Conservation (phyloP, 2,113 vertebrate genomes). For the Grammomys surdaster region DNA sequence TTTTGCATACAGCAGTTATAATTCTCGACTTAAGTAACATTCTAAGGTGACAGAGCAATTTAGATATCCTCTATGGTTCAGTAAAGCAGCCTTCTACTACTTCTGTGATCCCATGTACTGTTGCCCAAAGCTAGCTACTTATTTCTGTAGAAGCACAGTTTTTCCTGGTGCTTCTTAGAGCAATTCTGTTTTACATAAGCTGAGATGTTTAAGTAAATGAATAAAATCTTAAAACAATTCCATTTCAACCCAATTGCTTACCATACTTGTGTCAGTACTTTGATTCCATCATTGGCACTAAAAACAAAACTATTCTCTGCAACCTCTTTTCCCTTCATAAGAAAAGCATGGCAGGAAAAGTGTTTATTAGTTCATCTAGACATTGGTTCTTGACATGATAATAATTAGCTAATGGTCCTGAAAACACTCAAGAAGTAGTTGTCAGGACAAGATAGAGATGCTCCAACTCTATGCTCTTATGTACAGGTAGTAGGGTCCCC, state of each 20-base stretch:
- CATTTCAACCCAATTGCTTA: constrained; percentile 34
- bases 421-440: background rate
- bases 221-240: constrained; percentile 54
- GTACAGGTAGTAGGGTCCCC: background rate
- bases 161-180: constrained; percentile 40
- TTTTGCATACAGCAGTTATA: background rate
- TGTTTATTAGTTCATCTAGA: background rate
- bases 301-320: background rate
- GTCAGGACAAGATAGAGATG: too few relatives aligned
- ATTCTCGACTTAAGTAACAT: constrained; percentile 64
- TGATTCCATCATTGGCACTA: background rate
- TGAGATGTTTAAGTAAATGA: constrained; percentile 45
- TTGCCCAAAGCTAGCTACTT: constrained; percentile 60
- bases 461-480: background rate
- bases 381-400: background rate
- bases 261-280: background rate
- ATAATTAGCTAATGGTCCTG: background rate
- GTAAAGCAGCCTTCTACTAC: constrained; percentile 56
- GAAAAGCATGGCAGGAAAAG: background rate
- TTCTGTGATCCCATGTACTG: constrained; percentile 37
- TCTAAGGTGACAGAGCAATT: constrained; percentile 46
- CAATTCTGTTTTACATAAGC: constrained; percentile 30
- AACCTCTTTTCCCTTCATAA: background rate
- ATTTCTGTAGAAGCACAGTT: constrained; percentile 61
- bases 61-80: constrained; percentile 42